phyloP scores from a whole-genome alignment of 35 echinoderm and acorn worm species.

The Amphiura filiformis region DNA sequence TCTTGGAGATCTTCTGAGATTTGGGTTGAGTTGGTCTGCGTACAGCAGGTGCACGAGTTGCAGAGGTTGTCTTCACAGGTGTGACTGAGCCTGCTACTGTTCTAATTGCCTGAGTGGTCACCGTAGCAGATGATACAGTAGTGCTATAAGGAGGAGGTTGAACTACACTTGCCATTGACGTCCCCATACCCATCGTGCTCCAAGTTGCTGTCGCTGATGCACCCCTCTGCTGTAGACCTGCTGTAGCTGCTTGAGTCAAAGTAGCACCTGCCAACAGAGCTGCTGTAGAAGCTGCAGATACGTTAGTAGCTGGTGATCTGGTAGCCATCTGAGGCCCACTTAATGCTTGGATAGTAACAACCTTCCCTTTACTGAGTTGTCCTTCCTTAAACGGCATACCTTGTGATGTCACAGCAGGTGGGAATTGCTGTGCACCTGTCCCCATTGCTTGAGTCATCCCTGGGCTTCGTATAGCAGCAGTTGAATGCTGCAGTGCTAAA shows the following conservation, averaged over 20 bases:
- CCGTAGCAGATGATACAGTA: too few species aligned
- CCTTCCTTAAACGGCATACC: neutral
- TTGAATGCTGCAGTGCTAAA: neutral
- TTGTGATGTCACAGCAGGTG: neutral
- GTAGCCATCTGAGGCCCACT: neutral
- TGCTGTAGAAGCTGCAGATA: neutral
- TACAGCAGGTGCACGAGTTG: neutral
- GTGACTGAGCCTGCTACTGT: neutral
- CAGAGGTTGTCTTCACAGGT: neutral
- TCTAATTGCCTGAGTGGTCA: neutral
- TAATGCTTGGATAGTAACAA: neutral
- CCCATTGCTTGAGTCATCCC: neutral
- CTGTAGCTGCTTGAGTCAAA: neutral
- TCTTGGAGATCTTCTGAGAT: conserved; percentile 15
- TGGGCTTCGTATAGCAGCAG: neutral
- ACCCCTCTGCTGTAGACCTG: too few species aligned
- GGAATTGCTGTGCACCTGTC: neutral
- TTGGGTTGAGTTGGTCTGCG: neutral
- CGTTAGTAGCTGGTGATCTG: neutral
- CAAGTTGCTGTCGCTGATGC: too few species aligned
- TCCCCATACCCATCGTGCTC: too few species aligned
- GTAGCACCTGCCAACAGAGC: neutral
- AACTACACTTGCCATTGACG: too few species aligned
- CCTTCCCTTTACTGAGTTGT: neutral
- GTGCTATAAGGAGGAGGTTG: too few species aligned